These are phyloP conservation scores for Tetropium fuscum DNA, from an alignment of 2,888 invertebrate genomes.

Conservation along the genomic window DNA sequence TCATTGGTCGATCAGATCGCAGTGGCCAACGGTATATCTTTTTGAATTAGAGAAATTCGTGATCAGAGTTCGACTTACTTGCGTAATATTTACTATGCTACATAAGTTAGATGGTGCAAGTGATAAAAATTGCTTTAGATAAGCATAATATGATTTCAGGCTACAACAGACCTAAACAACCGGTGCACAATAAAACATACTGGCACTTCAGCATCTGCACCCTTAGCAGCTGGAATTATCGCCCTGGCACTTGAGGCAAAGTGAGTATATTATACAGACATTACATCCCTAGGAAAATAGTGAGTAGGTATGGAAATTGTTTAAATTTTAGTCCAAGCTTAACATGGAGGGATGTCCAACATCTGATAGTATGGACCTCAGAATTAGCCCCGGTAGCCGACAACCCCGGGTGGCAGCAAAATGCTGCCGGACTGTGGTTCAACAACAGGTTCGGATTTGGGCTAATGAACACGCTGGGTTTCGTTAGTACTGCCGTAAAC, in stretches of 20 bases:
- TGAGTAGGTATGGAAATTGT: background rate
- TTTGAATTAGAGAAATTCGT: background rate
- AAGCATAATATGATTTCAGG: slow-evolving; percentile 70
- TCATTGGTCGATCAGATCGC: too few relatives aligned
- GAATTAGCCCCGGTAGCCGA: slow-evolving; percentile 76
- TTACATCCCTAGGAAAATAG: background rate
- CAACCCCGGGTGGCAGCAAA: slow-evolving; percentile 82
- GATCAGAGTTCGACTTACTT: too few relatives aligned
- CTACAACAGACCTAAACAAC: slow-evolving; percentile 87
- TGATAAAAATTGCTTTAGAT: too few relatives aligned
- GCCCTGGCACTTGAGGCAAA: slow-evolving; percentile 90
- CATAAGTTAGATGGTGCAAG: too few relatives aligned
- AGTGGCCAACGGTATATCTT: background rate
- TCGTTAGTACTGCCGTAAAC: slow-evolving; percentile 77
- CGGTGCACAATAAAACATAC: slow-evolving; percentile 89
- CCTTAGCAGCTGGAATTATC: slow-evolving; percentile 91
- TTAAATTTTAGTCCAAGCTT: slow-evolving; percentile 73
- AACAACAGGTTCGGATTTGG: slow-evolving; percentile 91
- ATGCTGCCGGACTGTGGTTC: slow-evolving; percentile 83
- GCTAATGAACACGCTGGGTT: slow-evolving; percentile 82
- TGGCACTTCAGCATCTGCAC: slow-evolving; percentile 94
- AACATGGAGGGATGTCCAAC: slow-evolving; percentile 93
- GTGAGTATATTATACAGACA: slow-evolving; percentile 68
- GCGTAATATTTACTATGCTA: too few relatives aligned
- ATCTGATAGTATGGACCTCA: slow-evolving; percentile 88